Conservation (phyloP, 2,888 invertebrate genomes). For the Xestia sexstrigata region DNA sequence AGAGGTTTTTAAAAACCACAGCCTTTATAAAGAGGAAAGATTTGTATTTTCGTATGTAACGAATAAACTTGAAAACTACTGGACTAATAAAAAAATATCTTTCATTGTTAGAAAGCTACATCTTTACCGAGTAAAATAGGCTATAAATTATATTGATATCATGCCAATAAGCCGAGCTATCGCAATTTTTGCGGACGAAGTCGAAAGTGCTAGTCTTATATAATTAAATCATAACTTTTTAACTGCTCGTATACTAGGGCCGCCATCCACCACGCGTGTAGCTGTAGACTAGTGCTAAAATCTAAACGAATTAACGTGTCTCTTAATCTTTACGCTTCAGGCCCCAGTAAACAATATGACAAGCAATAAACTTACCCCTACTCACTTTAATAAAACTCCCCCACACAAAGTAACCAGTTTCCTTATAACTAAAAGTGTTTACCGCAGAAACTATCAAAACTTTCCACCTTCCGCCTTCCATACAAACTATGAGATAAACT, state of each 20-base stretch:
- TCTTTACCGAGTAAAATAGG: no score
- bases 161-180: no score
- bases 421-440: slow-evolving; percentile 48
- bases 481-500: slow-evolving; percentile 43
- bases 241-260: background rate
- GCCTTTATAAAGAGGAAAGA: no score
- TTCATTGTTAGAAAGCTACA: no score
- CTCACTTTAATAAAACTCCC: slow-evolving; percentile 7
- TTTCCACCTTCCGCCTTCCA: slow-evolving; percentile 33
- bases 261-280: background rate
- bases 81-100: no score
- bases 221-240: background rate
- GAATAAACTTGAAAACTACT: no score
- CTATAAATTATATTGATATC: no score
- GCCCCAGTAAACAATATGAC: slow-evolving; percentile 13
- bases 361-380: slow-evolving; percentile 13
- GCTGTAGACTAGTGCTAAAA: background rate
- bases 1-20: no score
- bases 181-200: no score
- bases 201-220: no score
- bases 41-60: no score
- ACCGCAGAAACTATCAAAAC: slow-evolving; percentile 43
- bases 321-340: background rate
- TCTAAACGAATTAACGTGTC: background rate
- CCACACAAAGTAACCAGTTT: slow-evolving; percentile 23